Base-by-base conservation (phyloP, 2,888 invertebrate species). In the Branchipolynoe longqiensis region DNA sequence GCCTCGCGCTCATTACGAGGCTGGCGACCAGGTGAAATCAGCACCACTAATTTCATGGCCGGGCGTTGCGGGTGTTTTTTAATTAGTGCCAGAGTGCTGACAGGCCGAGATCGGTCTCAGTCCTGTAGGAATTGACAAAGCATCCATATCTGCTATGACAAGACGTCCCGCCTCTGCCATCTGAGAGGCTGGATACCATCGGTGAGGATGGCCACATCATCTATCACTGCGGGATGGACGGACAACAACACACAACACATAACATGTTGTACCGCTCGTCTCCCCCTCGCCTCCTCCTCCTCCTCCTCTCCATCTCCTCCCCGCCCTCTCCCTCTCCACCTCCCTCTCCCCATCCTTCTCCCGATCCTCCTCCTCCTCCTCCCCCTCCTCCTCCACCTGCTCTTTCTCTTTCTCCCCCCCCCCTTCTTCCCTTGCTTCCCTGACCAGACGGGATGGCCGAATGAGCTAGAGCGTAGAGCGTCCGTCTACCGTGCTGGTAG, bases 11-110 rank as follows among this genome's bases (percentile, higher is more conserved):
- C 41, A 78, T 78, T 78, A 78, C 78, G 41, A 2, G 41, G 41
- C 31, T 48, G 78, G 31, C 78, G 18, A 78, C 78, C 78, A 78
- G 78, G 78, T 78, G 78, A 78, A 78, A 78, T 78, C 48, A 31
- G 78, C 78, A 78, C 78, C 54, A 48, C 78, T 78, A 78, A 78
- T 78, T 48, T 78, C 78, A 78, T 78, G 78, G 78, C 28, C 41
- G 4, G n/a, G 54, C 78, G 25, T 48, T 78, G 31, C 48, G 41
- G 48, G 41, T 78, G 78, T 78, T 78, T n/a, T n/a, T 78, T 78
- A 78, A 78, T 78, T 78, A 78, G 78, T 78, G 78, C 54, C 78
- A 78, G 22, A 8, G 6, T 33, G 28, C 18, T 78, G 78, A 54
- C 78, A 78, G 31, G 41, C 25, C 28, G 28, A 48, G 48, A 78